Percentiles rank a stretch among this genome's conserved stretches.
Conservation (phyloP, 2,888 invertebrate genomes). For the Acholoe squamosa region DNA sequence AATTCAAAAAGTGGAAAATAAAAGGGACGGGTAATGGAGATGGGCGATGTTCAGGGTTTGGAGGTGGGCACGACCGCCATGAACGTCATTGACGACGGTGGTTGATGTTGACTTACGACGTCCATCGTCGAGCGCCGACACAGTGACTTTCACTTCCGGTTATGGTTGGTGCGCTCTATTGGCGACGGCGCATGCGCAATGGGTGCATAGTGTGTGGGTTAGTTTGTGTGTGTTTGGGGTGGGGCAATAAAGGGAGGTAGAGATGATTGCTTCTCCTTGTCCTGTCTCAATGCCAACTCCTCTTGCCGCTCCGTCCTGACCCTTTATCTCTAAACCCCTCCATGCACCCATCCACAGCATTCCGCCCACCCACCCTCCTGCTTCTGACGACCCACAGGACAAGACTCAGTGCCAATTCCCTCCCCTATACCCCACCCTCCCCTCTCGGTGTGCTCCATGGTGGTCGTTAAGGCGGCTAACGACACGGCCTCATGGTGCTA, state of each 20-base stretch:
- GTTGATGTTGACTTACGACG: constrained; percentile 33
- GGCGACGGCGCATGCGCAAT: background rate
- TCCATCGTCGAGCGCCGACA: background rate
- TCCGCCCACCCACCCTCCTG: background rate
- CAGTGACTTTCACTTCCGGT: background rate
- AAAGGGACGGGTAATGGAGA: background rate
- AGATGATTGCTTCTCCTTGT: constrained; percentile 9
- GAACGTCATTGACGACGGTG: background rate
- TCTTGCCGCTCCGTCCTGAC: background rate
- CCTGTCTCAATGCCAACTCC: background rate
- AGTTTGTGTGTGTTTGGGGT: too few relatives aligned
- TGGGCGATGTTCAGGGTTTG: background rate
- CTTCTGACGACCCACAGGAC: background rate
- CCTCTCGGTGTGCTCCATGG: background rate
- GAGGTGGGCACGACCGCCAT: background rate
- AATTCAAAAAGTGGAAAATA: background rate
- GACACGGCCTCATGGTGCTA: background rate
- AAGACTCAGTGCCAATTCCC: background rate
- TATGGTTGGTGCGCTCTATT: background rate
- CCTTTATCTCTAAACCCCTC: background rate
- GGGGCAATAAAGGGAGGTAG: background rate
- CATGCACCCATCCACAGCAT: background rate
- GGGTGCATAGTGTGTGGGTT: background rate
- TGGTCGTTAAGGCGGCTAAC: background rate
- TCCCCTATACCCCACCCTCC: background rate